phyloP scores from a whole-genome alignment of 2,888 invertebrate species.

The Leucoma salicis region DNA sequence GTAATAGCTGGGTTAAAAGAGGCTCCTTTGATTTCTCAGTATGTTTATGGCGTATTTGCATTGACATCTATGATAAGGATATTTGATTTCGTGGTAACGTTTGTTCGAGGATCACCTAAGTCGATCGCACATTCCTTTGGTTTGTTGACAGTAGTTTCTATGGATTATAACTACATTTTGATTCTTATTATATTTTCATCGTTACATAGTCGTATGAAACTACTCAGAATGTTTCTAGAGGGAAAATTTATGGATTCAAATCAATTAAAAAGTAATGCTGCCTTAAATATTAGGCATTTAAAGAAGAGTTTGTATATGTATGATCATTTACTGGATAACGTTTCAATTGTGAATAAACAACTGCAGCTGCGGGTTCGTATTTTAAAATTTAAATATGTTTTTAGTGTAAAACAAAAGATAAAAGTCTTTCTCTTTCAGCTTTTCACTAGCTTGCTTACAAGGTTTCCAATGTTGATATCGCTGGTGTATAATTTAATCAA shows the following conservation, averaged over 20 bases:
- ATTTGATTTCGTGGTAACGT: no score
- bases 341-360: background rate
- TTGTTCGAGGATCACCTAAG: background rate
- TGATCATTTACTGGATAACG: slow-evolving; percentile 7
- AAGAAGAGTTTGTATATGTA: slow-evolving; percentile 7
- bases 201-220: slow-evolving; percentile 2
- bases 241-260: background rate
- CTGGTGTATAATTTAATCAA: background rate
- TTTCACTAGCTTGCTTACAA: background rate
- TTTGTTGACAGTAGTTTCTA: background rate
- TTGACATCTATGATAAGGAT: background rate
- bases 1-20: slow-evolving; percentile 2
- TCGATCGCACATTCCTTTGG: background rate
- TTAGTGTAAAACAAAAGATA: background rate
- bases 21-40: background rate
- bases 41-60: background rate
- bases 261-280: background rate
- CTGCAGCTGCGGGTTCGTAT: slow-evolving; percentile 6
- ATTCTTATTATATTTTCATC: slow-evolving; percentile 4
- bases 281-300: background rate
- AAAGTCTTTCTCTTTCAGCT: slow-evolving; percentile 1
- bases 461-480: background rate
- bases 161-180: background rate
- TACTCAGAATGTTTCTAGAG: background rate
- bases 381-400: background rate